Evolutionary conservation across 2,797 vertebrate species (phyloP).

Genomic region (Pseudomugil gertrudae): DNA sequence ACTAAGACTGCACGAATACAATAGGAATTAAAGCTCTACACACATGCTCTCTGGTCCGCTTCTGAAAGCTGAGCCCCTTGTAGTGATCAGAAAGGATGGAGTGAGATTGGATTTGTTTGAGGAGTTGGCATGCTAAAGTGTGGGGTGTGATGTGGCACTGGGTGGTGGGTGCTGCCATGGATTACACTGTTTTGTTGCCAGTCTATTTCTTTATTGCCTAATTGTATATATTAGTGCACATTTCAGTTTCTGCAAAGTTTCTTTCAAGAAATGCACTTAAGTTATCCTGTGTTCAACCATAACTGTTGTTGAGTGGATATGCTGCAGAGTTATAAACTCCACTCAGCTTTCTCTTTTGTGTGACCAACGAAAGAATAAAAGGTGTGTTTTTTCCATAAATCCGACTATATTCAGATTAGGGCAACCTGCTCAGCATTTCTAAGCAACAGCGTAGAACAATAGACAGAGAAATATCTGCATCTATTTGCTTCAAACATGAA

Average conservation of each 20-base stretch:
- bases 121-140: conserved; percentile 51
- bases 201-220: neutral
- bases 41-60: conserved; percentile 80
- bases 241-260: neutral
- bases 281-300: too few species aligned
- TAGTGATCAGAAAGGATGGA: conserved; percentile 81
- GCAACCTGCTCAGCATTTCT: too few species aligned
- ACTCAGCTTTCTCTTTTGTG: conserved; percentile 24
- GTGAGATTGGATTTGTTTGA: conserved; percentile 67
- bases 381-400: neutral
- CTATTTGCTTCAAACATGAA: neutral
- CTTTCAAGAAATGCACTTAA: too few species aligned
- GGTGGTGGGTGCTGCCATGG: conserved; percentile 14
- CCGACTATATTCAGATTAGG: neutral
- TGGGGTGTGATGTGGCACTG: conserved; percentile 43
- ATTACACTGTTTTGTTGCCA: conserved; percentile 41
- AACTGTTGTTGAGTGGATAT: neutral
- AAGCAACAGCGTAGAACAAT: neutral
- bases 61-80: conserved; percentile 84
- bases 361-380: neutral
- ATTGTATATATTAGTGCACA: neutral
- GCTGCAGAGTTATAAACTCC: conserved; percentile 22
- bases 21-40: conserved; percentile 84
- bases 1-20: conserved; percentile 82
- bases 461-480: neutral